Percentiles rank a stretch among this genome's conserved stretches.
These are phyloP conservation scores for Axinella damicornis DNA, from an alignment of 37 sponge, comb jelly and placozoan genomes.

Conservation along the genomic window DNA sequence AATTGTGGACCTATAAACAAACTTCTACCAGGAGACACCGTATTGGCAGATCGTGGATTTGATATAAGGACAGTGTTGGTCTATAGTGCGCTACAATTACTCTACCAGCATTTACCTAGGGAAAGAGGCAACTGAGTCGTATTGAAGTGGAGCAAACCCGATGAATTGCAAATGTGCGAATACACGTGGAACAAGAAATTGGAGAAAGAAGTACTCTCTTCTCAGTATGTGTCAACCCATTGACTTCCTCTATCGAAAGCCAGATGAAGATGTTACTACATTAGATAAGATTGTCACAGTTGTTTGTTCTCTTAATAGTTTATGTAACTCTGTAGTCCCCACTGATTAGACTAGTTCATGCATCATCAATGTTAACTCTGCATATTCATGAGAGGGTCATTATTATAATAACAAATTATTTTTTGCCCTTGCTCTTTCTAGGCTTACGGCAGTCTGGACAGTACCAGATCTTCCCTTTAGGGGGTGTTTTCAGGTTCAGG, in stretches of 20 bases:
- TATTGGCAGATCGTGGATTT: conserved; percentile 53
- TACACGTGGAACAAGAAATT: conserved; percentile 37
- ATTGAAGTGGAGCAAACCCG: conserved; percentile 65
- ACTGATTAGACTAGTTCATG: conserved; percentile 49
- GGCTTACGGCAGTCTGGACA: conserved; percentile 67
- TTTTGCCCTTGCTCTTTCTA: conserved; percentile 8
- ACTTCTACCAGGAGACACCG: conserved; percentile 36
- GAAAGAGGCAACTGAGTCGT: conserved; percentile 48
- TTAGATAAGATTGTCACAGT: conserved; percentile 59
- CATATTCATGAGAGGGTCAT: too few species aligned
- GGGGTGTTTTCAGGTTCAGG: conserved; percentile 17
- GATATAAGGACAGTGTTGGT: conserved; percentile 15
- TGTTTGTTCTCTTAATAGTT: conserved; percentile 57
- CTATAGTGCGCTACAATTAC: conserved; percentile 6
- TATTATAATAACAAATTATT: background rate
- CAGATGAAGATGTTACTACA: background rate
- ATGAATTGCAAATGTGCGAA: conserved; percentile 54
- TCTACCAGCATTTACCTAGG: conserved; percentile 44
- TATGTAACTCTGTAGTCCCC: conserved; percentile 59
- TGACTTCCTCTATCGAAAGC: conserved; percentile 2
- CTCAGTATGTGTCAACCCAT: conserved; percentile 30
- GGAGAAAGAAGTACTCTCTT: conserved; percentile 55
- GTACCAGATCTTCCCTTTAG: conserved; percentile 51
- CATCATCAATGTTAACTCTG: too few species aligned
- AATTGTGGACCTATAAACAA: conserved; percentile 12